Evolutionary conservation across 2,888 invertebrate species (phyloP).

Genomic region (Steromphala cineraria): DNA sequence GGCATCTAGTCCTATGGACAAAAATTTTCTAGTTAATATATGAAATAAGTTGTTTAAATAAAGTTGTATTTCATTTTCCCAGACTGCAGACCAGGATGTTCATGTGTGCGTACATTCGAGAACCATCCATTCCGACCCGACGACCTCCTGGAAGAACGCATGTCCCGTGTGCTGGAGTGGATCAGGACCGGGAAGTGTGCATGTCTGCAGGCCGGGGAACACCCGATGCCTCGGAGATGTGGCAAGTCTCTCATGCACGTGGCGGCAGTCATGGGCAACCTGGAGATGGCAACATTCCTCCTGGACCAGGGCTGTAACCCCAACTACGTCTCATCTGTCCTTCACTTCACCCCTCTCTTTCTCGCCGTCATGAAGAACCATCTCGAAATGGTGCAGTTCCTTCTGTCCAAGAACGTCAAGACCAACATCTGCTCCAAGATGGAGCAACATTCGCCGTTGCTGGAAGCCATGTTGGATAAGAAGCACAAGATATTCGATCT

Average conservation of each 20-base stretch:
- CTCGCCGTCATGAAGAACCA: slow-evolving; percentile 45
- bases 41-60: too few species aligned
- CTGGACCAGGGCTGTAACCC: slow-evolving; percentile 38
- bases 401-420: slow-evolving; percentile 47
- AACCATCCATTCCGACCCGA: slow-evolving; percentile 38
- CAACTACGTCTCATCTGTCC: slow-evolving; percentile 36
- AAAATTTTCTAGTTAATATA: too few species aligned
- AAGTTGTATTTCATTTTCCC: neutral
- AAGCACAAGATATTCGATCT: slow-evolving; percentile 44
- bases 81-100: slow-evolving; percentile 41
- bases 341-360: slow-evolving; percentile 45
- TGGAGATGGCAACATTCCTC: slow-evolving; percentile 29
- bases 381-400: slow-evolving; percentile 40
- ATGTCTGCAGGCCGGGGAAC: slow-evolving; percentile 23
- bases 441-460: slow-evolving; percentile 42
- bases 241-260: slow-evolving; percentile 41
- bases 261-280: slow-evolving; percentile 40
- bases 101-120: slow-evolving; percentile 44
- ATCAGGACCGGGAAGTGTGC: slow-evolving; percentile 29
- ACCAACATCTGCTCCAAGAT: slow-evolving; percentile 37
- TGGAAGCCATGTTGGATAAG: slow-evolving; percentile 47
- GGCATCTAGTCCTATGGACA: too few species aligned
- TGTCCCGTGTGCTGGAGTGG: slow-evolving; percentile 24
- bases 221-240: slow-evolving; percentile 6
- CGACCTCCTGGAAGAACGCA: slow-evolving; percentile 28